Base-by-base conservation (phyloP, 2,888 invertebrate genomes). In the Drosophila emarginata region DNA sequence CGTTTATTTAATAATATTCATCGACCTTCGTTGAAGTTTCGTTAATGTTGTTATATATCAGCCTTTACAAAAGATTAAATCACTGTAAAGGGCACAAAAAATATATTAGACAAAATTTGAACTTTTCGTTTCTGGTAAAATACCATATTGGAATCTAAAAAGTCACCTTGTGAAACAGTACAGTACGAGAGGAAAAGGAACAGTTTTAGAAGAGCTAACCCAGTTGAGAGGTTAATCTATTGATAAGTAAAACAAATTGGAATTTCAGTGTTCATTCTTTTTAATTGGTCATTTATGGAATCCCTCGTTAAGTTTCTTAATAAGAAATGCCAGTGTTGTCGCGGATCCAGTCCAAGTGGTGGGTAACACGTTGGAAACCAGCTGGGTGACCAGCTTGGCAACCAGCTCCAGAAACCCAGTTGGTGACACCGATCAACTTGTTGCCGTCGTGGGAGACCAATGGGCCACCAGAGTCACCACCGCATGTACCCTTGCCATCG, bases 391-490 rank as follows among this genome's bases (percentile, higher is more conserved):
- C 80, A 23, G 61, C 65, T 23, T 84, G 77, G 61, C 88, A 89
- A 39, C 87, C 88, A 3, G 68, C 53, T 2, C 28, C 54, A 6
- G 64, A 52, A 3, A 63, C 62, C 39, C 74, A 82, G 52, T 89
- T 89, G 54, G 79, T 84, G 7, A 90, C 75, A 61, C 91, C 91
- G 52, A 90, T 60, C 54, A 89, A 74, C 14, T 79, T 69, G 28
- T 15, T 39, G 36, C 65, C 70, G 1, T 78, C 64, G 28, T 78
- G 76, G 26, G 77, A 65, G 3, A 87, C 87, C 76, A 91, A 67
- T 15, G 90, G 90, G 18, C 89, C 90, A 14, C 91, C 91, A 36
- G 89, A 90, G 63, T 91, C 91, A 2, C 91, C 89, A 1, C 77
- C 71, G 71, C 90, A 90, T 2, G 85, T 82, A 7, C 88, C 81